Evolutionary conservation across 2,888 invertebrate genomes (phyloP), one percentile per base, ranked within the genome.

Genomic region (Dicyrtomina minuta): DNA sequence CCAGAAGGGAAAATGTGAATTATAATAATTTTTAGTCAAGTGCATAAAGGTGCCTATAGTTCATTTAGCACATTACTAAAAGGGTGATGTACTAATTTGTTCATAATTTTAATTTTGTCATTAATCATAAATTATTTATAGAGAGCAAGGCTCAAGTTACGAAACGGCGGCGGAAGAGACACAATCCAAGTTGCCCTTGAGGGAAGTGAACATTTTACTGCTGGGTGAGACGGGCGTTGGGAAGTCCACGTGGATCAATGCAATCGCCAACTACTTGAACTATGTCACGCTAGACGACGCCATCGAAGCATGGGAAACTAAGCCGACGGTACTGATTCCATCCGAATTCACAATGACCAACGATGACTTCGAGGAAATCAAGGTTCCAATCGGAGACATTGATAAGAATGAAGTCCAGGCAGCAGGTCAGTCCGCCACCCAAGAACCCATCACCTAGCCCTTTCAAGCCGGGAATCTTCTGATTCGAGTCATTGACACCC

Each of bases 241-340:
- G 20, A 75, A 75, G 46, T 71, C 71, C 0, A 75, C 75, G 8
- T 74, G 70, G 70, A 74, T 75, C 4, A 75, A 75, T 58, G 75
- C 67, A 10, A 68, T 74, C 58, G 68, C 56, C 6, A 74, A 74
- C 53, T 71, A 60, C 24, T 13, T 73, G 8, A 20, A 49, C 5
- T 70, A 67, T 51, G 49, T 64, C 1, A 55, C 68, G 26, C 39
- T 74, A 5, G 39, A 64, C 1, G n/a, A n/a, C n/a, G n/a, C n/a
- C n/a, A n/a, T n/a, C n/a, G 71, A 70, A n/a, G 74, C 72, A 8
- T 67, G 67, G 27, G 43, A 13, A 0, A 4, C 26, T 8, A 5
- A 26, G 17, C 17, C 62, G 2, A 13, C 44, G 10, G 26, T 26
- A 22, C 49, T 72, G 27, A 72, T 74, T 22, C 72, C 74, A 15